Percentiles rank a stretch among this genome's conserved stretches.
These are phyloP conservation scores for Drosophila auraria DNA, from an alignment of 1,140 invertebrate species.

Conservation along the genomic window DNA sequence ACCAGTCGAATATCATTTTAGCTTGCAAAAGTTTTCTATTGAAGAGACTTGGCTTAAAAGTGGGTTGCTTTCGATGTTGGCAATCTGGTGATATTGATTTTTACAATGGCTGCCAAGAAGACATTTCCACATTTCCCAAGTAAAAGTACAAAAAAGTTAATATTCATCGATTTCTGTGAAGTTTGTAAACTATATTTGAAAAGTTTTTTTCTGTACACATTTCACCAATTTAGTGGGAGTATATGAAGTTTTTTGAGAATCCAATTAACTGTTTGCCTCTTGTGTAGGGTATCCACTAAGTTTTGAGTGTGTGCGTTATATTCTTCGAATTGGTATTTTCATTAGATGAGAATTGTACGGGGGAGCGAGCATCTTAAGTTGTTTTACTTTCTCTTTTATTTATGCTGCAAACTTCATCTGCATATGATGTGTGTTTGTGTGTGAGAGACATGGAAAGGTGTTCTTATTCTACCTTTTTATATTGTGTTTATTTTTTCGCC, in stretches of 20 bases:
- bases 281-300: conserved; percentile 32
- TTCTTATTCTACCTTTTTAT: conserved; percentile 53
- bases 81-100: conserved; percentile 72
- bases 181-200: neutral
- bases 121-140: conserved; percentile 12
- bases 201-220: neutral
- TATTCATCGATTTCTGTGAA: neutral
- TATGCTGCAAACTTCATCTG: conserved; percentile 58
- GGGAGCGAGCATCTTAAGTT: conserved; percentile 49
- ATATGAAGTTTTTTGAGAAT: neutral
- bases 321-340: conserved; percentile 58
- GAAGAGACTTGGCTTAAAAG: conserved; percentile 1
- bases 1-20: neutral
- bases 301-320: conserved; percentile 27
- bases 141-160: conserved; percentile 18
- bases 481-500: conserved; percentile 58
- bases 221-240: neutral
- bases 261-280: neutral
- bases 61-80: conserved; percentile 23
- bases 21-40: neutral
- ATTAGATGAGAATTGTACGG: conserved; percentile 24
- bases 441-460: conserved; percentile 6
- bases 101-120: conserved; percentile 67
- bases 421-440: conserved; percentile 17
- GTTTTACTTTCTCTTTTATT: conserved; percentile 81